Conservation (phyloP, 1,140 invertebrate species). For the Megalopta genalis region DNA sequence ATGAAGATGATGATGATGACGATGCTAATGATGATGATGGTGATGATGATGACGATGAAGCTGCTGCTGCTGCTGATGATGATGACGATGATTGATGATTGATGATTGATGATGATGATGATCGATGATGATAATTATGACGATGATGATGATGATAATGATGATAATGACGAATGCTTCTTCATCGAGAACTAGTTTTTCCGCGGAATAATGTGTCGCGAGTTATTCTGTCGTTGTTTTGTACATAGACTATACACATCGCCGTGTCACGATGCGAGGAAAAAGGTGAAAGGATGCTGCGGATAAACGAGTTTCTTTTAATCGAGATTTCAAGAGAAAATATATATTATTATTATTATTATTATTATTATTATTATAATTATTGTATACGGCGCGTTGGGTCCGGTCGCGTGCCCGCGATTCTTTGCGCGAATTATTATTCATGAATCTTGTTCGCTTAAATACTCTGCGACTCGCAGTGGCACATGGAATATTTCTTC, state of each 20-base stretch:
- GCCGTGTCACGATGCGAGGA: constrained; percentile 12
- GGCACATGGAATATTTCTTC: background rate
- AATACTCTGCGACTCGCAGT: background rate
- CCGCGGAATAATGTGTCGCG: constrained; percentile 15
- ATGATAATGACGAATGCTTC: background rate
- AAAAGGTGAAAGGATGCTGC: constrained; percentile 29
- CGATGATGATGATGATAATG: too few species aligned
- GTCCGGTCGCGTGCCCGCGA: background rate
- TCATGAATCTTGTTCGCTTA: background rate
- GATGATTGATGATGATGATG: too few species aligned
- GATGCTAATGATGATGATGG: too few species aligned
- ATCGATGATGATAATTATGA: too few species aligned
- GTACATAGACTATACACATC: constrained; percentile 74
- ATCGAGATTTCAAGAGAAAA: constrained; percentile 44
- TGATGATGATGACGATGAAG: too few species aligned
- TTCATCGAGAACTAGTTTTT: constrained; percentile 29
- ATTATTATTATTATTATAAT: constrained; percentile 28
- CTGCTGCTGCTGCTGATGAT: too few species aligned
- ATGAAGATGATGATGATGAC: too few species aligned
- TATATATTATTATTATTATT: constrained; percentile 45
- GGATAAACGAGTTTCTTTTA: constrained; percentile 52
- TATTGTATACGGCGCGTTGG: background rate
- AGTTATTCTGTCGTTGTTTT: constrained; percentile 71
- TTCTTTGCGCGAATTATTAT: background rate
- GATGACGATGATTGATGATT: too few species aligned